These are phyloP conservation scores for Pyxicephalus adspersus DNA, from an alignment of 2,113 vertebrate genomes.

Conservation along the genomic window DNA sequence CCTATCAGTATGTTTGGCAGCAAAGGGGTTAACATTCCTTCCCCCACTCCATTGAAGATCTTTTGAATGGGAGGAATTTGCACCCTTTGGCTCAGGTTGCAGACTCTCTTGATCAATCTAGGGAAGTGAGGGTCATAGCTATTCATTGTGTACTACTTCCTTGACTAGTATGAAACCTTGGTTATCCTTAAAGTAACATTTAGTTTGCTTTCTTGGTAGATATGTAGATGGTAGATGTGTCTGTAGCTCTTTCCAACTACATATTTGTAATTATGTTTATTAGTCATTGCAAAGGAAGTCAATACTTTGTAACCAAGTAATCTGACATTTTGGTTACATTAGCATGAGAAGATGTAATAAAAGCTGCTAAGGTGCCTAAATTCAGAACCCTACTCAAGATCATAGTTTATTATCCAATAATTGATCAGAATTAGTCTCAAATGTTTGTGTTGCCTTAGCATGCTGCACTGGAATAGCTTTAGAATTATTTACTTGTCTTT, in stretches of 20 bases:
- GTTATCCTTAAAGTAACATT: no score
- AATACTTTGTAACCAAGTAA: no score
- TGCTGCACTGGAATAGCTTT: no score
- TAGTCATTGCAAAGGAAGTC: background rate
- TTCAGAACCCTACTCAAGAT: background rate
- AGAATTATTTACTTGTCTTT: no score
- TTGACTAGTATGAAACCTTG: conserved; percentile 59
- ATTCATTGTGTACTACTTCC: conserved; percentile 74
- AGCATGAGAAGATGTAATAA: no score
- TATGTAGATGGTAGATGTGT: no score
- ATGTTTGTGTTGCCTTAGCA: no score
- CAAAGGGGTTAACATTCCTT: conserved; percentile 56
- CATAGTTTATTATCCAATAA: background rate
- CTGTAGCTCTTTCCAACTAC: no score
- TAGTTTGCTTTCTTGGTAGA: no score
- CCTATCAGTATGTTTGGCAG: conserved; percentile 5
- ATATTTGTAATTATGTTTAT: background rate
- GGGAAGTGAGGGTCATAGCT: conserved; percentile 68
- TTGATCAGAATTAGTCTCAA: no score
- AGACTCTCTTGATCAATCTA: conserved; percentile 68
- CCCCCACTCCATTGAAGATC: conserved; percentile 65
- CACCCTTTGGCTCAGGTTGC: conserved; percentile 75
- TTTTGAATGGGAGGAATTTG: conserved; percentile 73
- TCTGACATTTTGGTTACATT: no score
- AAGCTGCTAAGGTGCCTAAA: no score